Evolutionary conservation across 2,888 invertebrate species (phyloP), one percentile per base, ranked within the genome.

Genomic region (Eupelmus urozonus): DNA sequence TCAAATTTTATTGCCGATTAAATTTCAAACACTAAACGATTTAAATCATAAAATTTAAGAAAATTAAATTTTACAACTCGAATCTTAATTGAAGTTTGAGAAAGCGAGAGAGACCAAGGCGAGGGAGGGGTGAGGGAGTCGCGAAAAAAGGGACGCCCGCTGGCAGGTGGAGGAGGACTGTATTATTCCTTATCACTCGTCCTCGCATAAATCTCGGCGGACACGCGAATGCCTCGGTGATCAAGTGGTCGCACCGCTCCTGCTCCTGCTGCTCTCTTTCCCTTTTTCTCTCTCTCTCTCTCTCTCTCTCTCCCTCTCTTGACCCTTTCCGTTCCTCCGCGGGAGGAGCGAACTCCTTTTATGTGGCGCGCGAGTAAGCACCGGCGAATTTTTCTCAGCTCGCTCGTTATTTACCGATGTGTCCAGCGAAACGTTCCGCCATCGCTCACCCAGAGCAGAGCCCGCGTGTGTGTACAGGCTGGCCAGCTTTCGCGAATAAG

Each of bases 131-230:
- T 3, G 59, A 40, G 42, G 59, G 55, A 53, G 49, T 42, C 16
- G 70, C 42, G 42, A 72, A 79, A 85, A 85, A 82, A 80, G 81
- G 75, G 80, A 80, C 84, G 78, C 83, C 84, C 82, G 85, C 84
- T 83, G 86, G 84, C 85, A 85, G 84, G 83, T 84, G 84, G 83
- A 82, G 83, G 83, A 85, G 84, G 84, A 83, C 83, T 83, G 85
- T 81, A 85, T 87, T 87, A 86, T 87, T 85, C 81, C 85, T 87
- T 87, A 87, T 86, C 86, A 85, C 73, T 81, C 78, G 83, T 80
- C 78, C 83, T 81, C 82, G 84, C 84, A 87, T 86, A 84, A 87
- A 87, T 87, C 84, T 83, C 74, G 0, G 13, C 45, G 74, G 83
- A 84, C 85, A 82, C 84, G 84, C 85, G 85, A 87, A 80, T 81